phyloP scores from a whole-genome alignment of 2,888 invertebrate genomes.

The Torymus tubicola region DNA sequence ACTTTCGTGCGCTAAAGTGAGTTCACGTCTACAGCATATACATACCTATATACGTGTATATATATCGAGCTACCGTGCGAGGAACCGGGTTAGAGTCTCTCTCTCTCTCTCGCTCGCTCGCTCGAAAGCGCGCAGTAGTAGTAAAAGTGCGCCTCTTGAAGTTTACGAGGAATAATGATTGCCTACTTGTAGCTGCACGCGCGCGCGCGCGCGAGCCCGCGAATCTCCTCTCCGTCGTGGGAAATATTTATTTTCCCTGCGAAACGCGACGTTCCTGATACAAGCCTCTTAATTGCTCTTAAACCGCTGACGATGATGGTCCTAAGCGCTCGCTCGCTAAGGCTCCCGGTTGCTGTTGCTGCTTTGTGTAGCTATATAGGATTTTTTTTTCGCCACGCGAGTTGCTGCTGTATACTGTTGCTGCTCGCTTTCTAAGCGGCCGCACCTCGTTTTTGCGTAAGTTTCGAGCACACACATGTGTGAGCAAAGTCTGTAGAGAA shows the following conservation, averaged over 20 bases:
- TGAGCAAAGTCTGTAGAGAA: no score
- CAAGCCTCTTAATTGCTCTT: conserved; percentile 46
- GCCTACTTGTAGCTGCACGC: conserved; percentile 53
- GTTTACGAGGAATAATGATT: conserved; percentile 58
- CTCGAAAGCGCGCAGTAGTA: conserved; percentile 44
- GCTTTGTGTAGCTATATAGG: no score
- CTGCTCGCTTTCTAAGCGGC: not conserved
- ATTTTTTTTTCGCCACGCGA: not conserved
- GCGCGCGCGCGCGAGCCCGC: conserved; percentile 12
- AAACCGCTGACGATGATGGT: conserved; percentile 33
- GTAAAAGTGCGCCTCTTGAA: conserved; percentile 54
- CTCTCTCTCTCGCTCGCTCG: not conserved
- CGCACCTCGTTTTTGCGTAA: no score
- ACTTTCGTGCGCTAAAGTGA: conserved; percentile 2
- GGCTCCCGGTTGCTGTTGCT: not conserved
- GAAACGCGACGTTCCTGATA: conserved; percentile 37
- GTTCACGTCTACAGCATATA: no score
- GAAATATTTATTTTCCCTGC: conserved; percentile 54
- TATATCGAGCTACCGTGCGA: conserved; percentile 4
- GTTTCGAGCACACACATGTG: no score
- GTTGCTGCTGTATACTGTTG: no score
- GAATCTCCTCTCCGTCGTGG: conserved; percentile 45
- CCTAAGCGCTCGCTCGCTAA: not conserved
- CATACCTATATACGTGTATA: not conserved
- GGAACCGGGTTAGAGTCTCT: conserved; percentile 50